Evolutionary conservation across 1,140 invertebrate species (phyloP), one percentile per base, ranked within the genome.

Genomic region (Hormaphis cornu): DNA sequence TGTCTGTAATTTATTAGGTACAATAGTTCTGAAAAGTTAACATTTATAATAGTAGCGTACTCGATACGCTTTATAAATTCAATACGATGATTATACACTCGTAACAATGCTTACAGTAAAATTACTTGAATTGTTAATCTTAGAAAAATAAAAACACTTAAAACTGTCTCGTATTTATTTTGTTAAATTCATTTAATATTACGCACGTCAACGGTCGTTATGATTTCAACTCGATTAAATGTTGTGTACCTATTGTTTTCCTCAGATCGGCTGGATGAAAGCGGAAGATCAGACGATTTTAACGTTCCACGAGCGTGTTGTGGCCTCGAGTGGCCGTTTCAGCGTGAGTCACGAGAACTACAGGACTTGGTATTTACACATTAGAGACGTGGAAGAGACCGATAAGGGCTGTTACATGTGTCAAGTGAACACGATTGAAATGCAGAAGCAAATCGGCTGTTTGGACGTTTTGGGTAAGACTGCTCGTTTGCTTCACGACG

Each of bases 251-350:
- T 77, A 81, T 79, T 20, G 78, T 50, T 50, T 48, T n/a, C 8
- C 18, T n/a, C 18, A 95, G 92, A 90, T 95, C 26, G 91, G 89
- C n/a, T 95, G 91, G 91, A 83, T 95, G 73, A 84, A 88, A 74
- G 89, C 87, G 1, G 90, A 92, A 73, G 90, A 93, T 76, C 90
- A 94, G 78, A 93, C 90, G 14, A 89, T 95, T 28, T 80, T 94
- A 18, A 90, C 90, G 1, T 79, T 94, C 1, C 89, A 93, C 76
- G 89, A 87, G 18, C 83, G 86, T 35, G 89, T 93, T 22, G 89
- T 95, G n/a, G 92, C 90, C 1, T 90, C 93, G 79, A 93, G 91
- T 78, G 84, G 86, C 1, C 81, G 91, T 20, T 89, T 93, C 71
- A 82, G 83, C 69, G 87, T 92, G 50, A 86, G 85, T 71, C 88